phyloP scores from a whole-genome alignment of 2,113 vertebrate genomes.

The Limnothrissa miodon region DNA sequence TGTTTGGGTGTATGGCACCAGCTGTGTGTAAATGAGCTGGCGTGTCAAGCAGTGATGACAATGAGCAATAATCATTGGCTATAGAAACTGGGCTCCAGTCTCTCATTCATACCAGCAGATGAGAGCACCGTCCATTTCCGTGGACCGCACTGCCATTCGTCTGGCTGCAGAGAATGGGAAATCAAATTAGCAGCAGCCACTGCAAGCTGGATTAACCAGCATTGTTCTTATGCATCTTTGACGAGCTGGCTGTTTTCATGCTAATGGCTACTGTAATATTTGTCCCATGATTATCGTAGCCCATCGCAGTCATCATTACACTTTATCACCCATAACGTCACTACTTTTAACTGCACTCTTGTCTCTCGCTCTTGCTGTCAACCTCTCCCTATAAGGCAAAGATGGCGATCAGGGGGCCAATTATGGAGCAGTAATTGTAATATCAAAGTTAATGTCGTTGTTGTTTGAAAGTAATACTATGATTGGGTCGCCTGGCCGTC shows the following conservation, averaged over 20 bases:
- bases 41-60: slow-evolving; percentile 30
- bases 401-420: slow-evolving; percentile 20
- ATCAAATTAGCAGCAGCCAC: background rate
- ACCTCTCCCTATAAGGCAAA: slow-evolving; percentile 47
- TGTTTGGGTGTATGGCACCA: slow-evolving; percentile 24
- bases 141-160: background rate
- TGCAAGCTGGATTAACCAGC: background rate
- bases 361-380: slow-evolving; percentile 37
- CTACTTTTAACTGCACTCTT: slow-evolving; percentile 33
- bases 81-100: background rate
- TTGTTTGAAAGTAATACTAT: slow-evolving; percentile 30
- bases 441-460: slow-evolving; percentile 27
- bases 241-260: slow-evolving; percentile 42
- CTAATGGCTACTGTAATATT: slow-evolving; percentile 48
- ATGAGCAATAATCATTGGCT: slow-evolving; percentile 28
- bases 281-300: slow-evolving; percentile 47
- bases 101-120: background rate
- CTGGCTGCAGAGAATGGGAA: background rate
- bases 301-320: slow-evolving; percentile 59
- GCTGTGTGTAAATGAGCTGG: slow-evolving; percentile 21
- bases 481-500: slow-evolving; percentile 1
- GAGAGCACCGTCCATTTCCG: background rate
- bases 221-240: slow-evolving; percentile 50
- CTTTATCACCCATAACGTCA: slow-evolving; percentile 57
- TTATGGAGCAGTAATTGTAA: slow-evolving; percentile 44